Evolutionary conservation across 1,140 invertebrate genomes (phyloP), one percentile per base, ranked within the genome.

Genomic region (Lasioglossum albipes): DNA sequence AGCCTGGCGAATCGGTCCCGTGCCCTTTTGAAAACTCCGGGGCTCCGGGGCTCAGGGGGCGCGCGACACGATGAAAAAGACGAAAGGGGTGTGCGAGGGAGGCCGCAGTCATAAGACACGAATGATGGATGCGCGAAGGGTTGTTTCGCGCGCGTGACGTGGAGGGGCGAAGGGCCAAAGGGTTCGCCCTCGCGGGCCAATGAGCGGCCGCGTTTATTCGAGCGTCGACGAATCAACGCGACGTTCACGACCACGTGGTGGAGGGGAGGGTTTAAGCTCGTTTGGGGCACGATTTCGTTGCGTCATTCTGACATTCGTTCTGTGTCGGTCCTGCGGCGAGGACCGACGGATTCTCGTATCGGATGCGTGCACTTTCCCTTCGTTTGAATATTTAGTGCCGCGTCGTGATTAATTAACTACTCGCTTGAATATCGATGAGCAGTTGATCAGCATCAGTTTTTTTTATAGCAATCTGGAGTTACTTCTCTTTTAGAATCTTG

Each of bases 91-190:
- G 84, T 10, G 90, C 86, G 91, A 91, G 90, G 91, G 91, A 90
- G 89, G 88, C 70, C 36, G 36, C 69, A 75, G 86, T 89, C 89
- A 83, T 78, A 84, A 92, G 85, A 89, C 84, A 88, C 86, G 88
- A 36, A 91, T 92, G 92, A 93, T 92, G 86, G 84, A 92, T 93
- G 89, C 87, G 65, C 85, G 90, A 93, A 91, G 91, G 91, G 91
- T 93, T 92, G 91, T 81, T 88, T 89, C 79, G 71, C 85, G 81
- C 80, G 78, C 52, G 49, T 42, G 67, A 74, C 36, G 75, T 41
- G 70, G 74, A 81, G 70, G 72, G 84, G 72, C 67, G 61, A 79
- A 81, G 77, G 76, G 83, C 85, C 84, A 91, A 92, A 92, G 89
- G 89, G 91, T 91, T 91, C 83, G 68, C 4, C 20, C 20, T 13